Percentiles rank a stretch among this genome's conserved stretches.
phyloP scores from a whole-genome alignment of 2,888 invertebrate species.

The Lamellibrachia satsuma region DNA sequence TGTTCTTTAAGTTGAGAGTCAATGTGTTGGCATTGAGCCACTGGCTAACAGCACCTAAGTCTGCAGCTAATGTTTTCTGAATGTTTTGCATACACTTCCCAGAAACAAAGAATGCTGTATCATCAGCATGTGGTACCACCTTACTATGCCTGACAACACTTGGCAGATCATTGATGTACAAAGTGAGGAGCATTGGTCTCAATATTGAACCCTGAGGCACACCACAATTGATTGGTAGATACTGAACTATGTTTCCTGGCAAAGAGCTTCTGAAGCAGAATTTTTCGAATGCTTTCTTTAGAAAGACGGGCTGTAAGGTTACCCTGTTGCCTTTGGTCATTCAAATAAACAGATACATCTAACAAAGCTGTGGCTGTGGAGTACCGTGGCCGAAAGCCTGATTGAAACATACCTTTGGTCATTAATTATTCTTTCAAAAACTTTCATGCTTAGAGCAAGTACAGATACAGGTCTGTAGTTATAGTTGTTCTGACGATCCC shows the following conservation, averaged over 20 bases:
- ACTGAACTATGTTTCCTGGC: background rate
- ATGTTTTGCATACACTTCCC: too few relatives aligned
- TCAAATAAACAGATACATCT: background rate
- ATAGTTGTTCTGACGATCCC: background rate
- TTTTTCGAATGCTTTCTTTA: background rate
- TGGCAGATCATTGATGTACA: too few relatives aligned
- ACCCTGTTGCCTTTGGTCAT: background rate
- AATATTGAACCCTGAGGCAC: background rate
- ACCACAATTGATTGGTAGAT: background rate
- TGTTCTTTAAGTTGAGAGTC: too few relatives aligned
- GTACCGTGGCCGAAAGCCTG: background rate
- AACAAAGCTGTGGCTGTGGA: background rate
- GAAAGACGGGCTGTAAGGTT: background rate
- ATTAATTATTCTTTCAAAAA: background rate
- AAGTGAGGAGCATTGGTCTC: too few relatives aligned
- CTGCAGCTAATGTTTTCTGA: too few relatives aligned
- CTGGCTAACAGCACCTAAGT: too few relatives aligned
- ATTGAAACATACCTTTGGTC: background rate
- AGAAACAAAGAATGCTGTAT: too few relatives aligned
- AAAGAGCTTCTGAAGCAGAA: background rate
- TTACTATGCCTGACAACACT: too few relatives aligned
- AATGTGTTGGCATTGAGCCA: too few relatives aligned
- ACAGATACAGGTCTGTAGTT: too few relatives aligned
- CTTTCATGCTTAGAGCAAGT: too few relatives aligned
- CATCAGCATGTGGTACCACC: too few relatives aligned